A percentile compares a stretch with the other conserved stretches of the same genome.
These are phyloP conservation scores for Druceiella hillmani DNA, from an alignment of 2,888 invertebrate genomes.

Conservation along the genomic window DNA sequence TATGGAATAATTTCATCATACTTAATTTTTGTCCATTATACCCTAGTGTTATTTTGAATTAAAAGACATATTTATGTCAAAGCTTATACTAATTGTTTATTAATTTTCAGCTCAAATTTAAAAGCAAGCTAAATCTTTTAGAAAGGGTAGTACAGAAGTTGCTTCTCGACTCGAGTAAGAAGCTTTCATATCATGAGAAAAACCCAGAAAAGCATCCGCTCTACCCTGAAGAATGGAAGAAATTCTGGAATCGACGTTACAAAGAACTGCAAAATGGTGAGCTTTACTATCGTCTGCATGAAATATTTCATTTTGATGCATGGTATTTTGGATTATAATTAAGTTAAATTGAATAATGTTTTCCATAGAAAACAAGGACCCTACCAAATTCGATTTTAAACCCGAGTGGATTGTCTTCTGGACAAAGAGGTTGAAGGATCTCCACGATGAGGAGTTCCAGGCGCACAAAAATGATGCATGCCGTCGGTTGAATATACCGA, in stretches of 20 bases:
- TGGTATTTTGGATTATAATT: no score
- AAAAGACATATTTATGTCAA: no score
- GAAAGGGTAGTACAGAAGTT: no score
- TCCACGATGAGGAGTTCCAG: constrained; percentile 65
- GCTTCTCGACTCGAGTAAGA: constrained; percentile 59
- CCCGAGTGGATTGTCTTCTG: constrained; percentile 86
- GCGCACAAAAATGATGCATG: constrained; percentile 63
- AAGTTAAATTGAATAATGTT: not conserved
- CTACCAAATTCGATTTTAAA: constrained; percentile 77
- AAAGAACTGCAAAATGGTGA: constrained; percentile 67
- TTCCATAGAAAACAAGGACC: constrained; percentile 61
- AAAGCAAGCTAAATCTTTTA: no score
- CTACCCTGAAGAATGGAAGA: constrained; percentile 87
- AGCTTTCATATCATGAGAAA: constrained; percentile 69
- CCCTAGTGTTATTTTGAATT: no score
- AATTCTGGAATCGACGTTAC: constrained; percentile 80
- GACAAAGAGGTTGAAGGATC: constrained; percentile 75
- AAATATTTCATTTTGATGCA: no score
- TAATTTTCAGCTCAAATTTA: no score
- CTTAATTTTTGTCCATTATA: no score
- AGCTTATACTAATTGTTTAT: no score
- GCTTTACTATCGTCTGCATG: no score
- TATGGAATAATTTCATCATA: no score
- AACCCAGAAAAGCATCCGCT: constrained; percentile 85
- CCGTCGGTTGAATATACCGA: constrained; percentile 51